Conservation (phyloP, 2,113 vertebrate genomes). For the Perccottus glenii region DNA sequence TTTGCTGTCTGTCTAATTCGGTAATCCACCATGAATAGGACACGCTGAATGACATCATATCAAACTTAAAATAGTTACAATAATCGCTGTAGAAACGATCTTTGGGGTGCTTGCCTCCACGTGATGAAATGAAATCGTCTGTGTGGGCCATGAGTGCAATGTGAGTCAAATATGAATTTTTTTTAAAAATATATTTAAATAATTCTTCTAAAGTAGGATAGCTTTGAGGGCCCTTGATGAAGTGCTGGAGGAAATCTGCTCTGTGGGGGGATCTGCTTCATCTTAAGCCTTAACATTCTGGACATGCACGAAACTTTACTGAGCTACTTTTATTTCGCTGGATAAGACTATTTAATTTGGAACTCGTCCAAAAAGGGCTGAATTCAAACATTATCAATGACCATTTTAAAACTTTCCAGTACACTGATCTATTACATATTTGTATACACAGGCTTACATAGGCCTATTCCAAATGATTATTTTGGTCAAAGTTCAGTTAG, state of each 20-base stretch:
- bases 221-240: slow-evolving; percentile 15
- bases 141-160: not conserved
- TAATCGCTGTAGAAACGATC: not conserved
- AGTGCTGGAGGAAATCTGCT: slow-evolving; percentile 5
- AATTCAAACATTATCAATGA: slow-evolving; percentile 3
- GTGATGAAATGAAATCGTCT: not conserved
- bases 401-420: not conserved
- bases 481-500: too few relatives aligned
- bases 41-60: not conserved
- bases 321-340: slow-evolving; percentile 2
- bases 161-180: not conserved
- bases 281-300: slow-evolving; percentile 10
- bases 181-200: not conserved
- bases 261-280: slow-evolving; percentile 9
- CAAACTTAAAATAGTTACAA: slow-evolving; percentile 5
- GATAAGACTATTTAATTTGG: slow-evolving; percentile 8
- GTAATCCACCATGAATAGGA: slow-evolving; percentile 33
- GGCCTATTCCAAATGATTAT: too few relatives aligned
- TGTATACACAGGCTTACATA: too few relatives aligned
- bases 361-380: not conserved
- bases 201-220: not conserved
- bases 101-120: not conserved
- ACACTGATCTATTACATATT: not conserved
- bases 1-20: slow-evolving; percentile 36
- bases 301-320: slow-evolving; percentile 12